Evolutionary conservation across 2,888 invertebrate genomes (phyloP).

Genomic region (Drosophila prostipennis): DNA sequence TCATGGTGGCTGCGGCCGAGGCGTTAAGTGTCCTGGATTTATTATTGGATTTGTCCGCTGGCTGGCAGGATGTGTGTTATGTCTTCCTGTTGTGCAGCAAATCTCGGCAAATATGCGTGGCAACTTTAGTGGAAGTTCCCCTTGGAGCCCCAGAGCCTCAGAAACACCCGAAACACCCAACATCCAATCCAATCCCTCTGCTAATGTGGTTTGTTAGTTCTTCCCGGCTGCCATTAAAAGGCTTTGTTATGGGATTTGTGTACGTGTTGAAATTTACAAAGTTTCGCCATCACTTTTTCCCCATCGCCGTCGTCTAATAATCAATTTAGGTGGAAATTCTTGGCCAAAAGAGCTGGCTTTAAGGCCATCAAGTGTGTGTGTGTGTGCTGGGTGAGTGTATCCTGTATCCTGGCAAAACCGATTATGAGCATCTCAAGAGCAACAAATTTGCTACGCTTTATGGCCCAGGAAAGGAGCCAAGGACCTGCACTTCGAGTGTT

Average conservation of each 20-base stretch:
- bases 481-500: slow-evolving; percentile 37
- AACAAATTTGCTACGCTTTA: slow-evolving; percentile 67
- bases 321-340: slow-evolving; percentile 74
- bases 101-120: slow-evolving; percentile 68
- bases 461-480: slow-evolving; percentile 24
- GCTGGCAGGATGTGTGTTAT: slow-evolving; percentile 62
- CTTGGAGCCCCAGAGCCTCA: not conserved
- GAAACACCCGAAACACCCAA: no score
- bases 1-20: slow-evolving; percentile 74
- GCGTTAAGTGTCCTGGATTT: slow-evolving; percentile 79
- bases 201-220: slow-evolving; percentile 80
- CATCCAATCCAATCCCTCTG: slow-evolving; percentile 7
- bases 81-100: slow-evolving; percentile 65
- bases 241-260: slow-evolving; percentile 80
- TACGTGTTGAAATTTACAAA: slow-evolving; percentile 80
- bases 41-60: slow-evolving; percentile 74
- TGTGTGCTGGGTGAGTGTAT: not conserved
- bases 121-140: slow-evolving; percentile 50
- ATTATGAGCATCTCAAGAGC: slow-evolving; percentile 63
- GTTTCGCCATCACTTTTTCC: slow-evolving; percentile 25
- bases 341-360: slow-evolving; percentile 66
- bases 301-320: slow-evolving; percentile 58
- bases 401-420: slow-evolving; percentile 50
- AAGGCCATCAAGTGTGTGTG: slow-evolving; percentile 66
- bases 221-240: slow-evolving; percentile 75